phyloP scores from a whole-genome alignment of 2,113 vertebrate species.

The Prochilodus magdalenae region DNA sequence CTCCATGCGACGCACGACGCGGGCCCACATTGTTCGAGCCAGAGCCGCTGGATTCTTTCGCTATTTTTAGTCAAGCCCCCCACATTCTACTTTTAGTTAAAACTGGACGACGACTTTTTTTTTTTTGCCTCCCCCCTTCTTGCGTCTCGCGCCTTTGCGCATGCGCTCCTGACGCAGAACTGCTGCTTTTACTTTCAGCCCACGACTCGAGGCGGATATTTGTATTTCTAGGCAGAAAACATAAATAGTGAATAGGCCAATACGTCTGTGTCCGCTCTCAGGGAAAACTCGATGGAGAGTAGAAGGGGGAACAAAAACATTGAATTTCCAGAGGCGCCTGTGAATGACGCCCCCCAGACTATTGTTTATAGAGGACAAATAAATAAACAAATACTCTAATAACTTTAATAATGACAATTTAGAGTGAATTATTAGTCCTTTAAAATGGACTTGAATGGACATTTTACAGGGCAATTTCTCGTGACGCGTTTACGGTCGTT shows the following conservation, averaged over 20 bases:
- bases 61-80: constrained; percentile 27
- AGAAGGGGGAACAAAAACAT: constrained; percentile 38
- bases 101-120: background rate
- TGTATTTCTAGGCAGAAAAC: constrained; percentile 69
- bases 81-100: constrained; percentile 18
- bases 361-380: constrained; percentile 36
- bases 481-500: too few species aligned
- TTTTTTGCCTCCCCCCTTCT: background rate
- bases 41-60: constrained; percentile 21
- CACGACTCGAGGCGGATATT: constrained; percentile 66
- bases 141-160: constrained; percentile 2
- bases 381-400: constrained; percentile 29
- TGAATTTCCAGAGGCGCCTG: constrained; percentile 43
- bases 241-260: constrained; percentile 67
- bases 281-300: constrained; percentile 33
- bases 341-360: constrained; percentile 28
- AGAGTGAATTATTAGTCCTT: too few species aligned
- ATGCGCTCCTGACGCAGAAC: background rate
- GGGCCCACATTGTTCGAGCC: constrained; percentile 34
- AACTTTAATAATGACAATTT: constrained; percentile 3
- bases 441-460: too few species aligned
- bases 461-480: too few species aligned
- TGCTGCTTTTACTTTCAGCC: constrained; percentile 30
- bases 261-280: constrained; percentile 61
- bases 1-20: background rate